Evolutionary conservation across 30 jellyfish, hydroid and myxozoan species (phyloP).

Genomic region (Calvadosia cruxmelitensis): DNA sequence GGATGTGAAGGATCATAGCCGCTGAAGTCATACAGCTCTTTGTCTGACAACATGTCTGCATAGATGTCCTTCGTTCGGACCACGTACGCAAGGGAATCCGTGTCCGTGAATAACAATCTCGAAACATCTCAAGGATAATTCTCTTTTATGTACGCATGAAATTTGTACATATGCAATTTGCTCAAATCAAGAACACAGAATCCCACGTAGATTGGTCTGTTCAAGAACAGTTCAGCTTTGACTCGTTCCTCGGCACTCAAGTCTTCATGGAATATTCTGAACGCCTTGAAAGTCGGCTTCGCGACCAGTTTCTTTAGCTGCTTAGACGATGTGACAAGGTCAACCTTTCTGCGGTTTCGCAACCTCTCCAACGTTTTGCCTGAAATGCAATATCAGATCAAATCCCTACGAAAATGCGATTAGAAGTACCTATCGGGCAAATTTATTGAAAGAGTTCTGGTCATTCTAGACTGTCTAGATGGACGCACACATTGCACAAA

Average conservation of each 20-base stretch:
- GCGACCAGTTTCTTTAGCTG: conserved; percentile 14
- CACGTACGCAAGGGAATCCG: conserved; percentile 13
- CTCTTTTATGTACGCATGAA: conserved; percentile 38
- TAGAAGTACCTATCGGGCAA: no score
- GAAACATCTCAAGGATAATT: conserved; percentile 10
- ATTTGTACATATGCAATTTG: conserved; percentile 34
- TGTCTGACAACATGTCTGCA: background rate
- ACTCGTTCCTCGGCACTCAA: conserved; percentile 25
- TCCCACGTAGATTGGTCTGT: conserved; percentile 50
- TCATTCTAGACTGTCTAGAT: no score
- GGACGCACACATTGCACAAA: no score
- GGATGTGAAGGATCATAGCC: background rate
- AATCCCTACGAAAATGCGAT: no score
- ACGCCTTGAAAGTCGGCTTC: conserved; percentile 23
- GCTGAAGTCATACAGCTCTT: background rate
- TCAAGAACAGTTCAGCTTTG: conserved; percentile 8
- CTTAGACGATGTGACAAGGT: background rate
- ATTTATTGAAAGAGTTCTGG: no score
- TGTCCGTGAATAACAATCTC: conserved; percentile 37
- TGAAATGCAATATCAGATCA: no score
- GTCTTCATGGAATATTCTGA: conserved; percentile 23
- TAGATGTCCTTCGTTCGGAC: conserved; percentile 2
- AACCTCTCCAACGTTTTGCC: no score
- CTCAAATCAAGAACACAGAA: conserved; percentile 44
- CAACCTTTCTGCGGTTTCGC: no score